Evolutionary conservation across 2,888 invertebrate genomes (phyloP), one percentile per base, ranked within the genome.

Genomic region (Andrena bucephala): DNA sequence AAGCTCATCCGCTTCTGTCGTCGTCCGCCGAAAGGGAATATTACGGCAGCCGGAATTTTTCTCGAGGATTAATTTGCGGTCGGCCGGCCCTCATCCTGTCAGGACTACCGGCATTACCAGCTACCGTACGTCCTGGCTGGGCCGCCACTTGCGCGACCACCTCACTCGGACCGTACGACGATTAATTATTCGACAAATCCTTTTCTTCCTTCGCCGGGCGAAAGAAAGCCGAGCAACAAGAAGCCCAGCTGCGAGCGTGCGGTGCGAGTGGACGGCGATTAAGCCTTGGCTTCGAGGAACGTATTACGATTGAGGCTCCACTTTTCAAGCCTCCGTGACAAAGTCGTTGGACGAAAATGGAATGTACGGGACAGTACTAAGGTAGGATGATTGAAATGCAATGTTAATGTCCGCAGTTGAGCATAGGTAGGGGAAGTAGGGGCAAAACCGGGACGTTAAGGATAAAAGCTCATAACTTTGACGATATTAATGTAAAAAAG

Each of bases 61-160:
- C 87, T 86, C 73, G 85, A 89, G 90, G 90, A 92, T 92, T 92
- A 92, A 92, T 92, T 92, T 92, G 92, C 91, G 92, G 92, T 92
- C 83, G 77, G 71, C 74, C 82, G 77, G 81, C 72, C 77, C 81
- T 86, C 85, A 36, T 83, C 86, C 84, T 83, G 86, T 77, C 88
- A 79, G 78, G 88, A 89, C 89, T 89, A 89, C 89, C 85, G 85
- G 79, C 88, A 83, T 87, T 88, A 87, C 87, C 52, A 78, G 89
- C 89, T 89, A 89, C 89, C 86, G 88, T 88, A 73, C 72, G 79
- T 72, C 67, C 81, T 69, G 70, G 42, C 54, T 68, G 77, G 80
- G 70, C 80, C 83, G 74, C 77, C 85, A 74, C 79, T 78, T 67
- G 70, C 85, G 85, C 88, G 71, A 88, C 89, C 89, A 85, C 87